A percentile compares a stretch with the other conserved stretches of the same genome.
These are phyloP conservation scores for Drosophila differens DNA, from an alignment of 2,888 invertebrate genomes.

Conservation along the genomic window DNA sequence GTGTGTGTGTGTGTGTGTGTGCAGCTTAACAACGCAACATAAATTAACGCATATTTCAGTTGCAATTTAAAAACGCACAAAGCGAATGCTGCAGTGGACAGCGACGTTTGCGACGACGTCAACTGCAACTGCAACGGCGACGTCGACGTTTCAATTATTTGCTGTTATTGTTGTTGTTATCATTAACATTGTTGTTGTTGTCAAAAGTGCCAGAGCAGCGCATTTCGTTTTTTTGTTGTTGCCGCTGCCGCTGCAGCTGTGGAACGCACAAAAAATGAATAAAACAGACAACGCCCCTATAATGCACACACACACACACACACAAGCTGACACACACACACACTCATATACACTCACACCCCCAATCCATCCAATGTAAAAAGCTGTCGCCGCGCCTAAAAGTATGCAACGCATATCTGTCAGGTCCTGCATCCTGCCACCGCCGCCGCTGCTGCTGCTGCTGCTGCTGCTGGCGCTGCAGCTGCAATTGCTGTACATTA, in stretches of 20 bases:
- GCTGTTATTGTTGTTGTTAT: conserved; percentile 64
- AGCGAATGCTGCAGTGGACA: conserved; percentile 66
- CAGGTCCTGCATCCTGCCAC: conserved; percentile 45
- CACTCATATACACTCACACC: background rate
- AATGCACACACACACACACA: conserved; percentile 15
- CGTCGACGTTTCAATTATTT: conserved; percentile 75
- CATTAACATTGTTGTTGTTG: conserved; percentile 77
- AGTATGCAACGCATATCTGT: conserved; percentile 78
- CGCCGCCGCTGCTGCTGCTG: conserved; percentile 6
- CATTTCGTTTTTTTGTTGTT: conserved; percentile 54
- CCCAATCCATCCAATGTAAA: conserved; percentile 43
- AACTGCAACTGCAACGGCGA: conserved; percentile 40
- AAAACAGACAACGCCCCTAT: conserved; percentile 78
- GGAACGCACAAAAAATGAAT: conserved; percentile 78
- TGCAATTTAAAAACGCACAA: conserved; percentile 79
- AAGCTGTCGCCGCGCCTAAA: conserved; percentile 74
- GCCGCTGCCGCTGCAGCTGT: conserved; percentile 31
- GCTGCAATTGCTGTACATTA: conserved; percentile 65
- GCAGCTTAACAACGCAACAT: conserved; percentile 68
- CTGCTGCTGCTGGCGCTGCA: background rate
- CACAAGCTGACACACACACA: background rate
- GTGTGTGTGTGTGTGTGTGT: conserved; percentile 35
- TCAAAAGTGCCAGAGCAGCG: conserved; percentile 71
- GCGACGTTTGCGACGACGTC: conserved; percentile 27
- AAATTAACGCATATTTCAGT: conserved; percentile 79